Evolutionary conservation across 2,797 vertebrate species (phyloP).

Genomic region (Rousettus madagascariensis): DNA sequence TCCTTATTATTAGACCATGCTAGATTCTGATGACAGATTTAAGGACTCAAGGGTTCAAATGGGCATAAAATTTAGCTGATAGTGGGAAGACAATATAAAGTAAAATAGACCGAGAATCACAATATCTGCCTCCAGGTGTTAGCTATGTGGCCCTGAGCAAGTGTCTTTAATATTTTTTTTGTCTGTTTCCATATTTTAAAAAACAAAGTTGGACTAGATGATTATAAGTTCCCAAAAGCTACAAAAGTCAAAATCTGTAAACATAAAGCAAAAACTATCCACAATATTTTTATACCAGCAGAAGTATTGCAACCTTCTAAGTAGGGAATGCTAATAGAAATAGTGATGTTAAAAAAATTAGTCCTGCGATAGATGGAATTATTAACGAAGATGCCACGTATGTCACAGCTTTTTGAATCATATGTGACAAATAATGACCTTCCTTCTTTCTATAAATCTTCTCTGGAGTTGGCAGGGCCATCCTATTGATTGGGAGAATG

Average conservation of each 20-base stretch:
- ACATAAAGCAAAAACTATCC: background rate
- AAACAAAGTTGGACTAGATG: background rate
- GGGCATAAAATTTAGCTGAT: background rate
- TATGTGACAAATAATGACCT: background rate
- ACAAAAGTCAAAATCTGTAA: background rate
- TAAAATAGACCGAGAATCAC: background rate
- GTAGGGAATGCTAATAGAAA: background rate
- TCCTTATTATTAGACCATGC: background rate
- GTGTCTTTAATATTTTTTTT: background rate
- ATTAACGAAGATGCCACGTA: background rate
- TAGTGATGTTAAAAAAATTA: background rate
- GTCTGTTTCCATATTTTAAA: conserved; percentile 5
- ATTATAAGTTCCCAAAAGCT: background rate
- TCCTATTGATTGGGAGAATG: background rate
- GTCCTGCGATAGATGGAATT: background rate
- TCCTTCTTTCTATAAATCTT: background rate
- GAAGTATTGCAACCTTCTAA: background rate
- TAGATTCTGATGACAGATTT: background rate
- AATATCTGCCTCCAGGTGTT: background rate
- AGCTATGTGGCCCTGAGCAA: background rate
- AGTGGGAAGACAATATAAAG: background rate
- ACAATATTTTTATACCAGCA: background rate
- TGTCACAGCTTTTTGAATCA: background rate
- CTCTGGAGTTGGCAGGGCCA: background rate
- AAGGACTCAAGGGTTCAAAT: background rate